Evolutionary conservation across 2,888 invertebrate species (phyloP), one percentile per base, ranked within the genome.

Genomic region (Patella depressa): DNA sequence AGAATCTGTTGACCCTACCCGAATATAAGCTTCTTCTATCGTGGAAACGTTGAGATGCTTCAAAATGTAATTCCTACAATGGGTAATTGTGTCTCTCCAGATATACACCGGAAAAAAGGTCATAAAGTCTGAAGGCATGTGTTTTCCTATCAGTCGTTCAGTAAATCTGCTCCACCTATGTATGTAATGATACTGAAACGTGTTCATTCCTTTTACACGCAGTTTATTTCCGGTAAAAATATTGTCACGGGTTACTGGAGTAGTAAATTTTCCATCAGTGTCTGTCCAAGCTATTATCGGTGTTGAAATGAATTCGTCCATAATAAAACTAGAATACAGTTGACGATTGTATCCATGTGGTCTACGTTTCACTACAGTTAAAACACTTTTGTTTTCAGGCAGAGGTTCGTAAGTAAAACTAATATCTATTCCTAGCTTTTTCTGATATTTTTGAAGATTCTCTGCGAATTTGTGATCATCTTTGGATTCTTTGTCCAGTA

Each of bases 251-350:
- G 65, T 65, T 19, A 65, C 65, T 24, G 65, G 65, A 19, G 65
- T n/a, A 24, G 65, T 65, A 14, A 65, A 65, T 7, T 24, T n/a
- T 65, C 65, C 65, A 24, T 65, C 65, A 7, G 65, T 65, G 17
- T 65, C 65, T 17, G 65, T 65, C 65, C 65, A 65, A 14, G 65
- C 65, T n/a, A 65, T 19, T 65, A 65, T 65, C 7, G 65, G 24
- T 14, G 65, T 65, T 11, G n/a, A 19, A 24, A 65, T 65, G n/a
- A 19, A 65, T 24, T 11, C 9, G 24, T 65, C 65, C 65, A 65
- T 65, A 65, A 65, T 19, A 17, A 65, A 65, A 65, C 65, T 65
- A 65, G 65, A 65, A 65, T 65, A 65, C n/a, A 65, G 0, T 65
- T 65, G 65, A 65, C 65, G 65, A 24, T 65, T 65, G 24, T 65